Base-by-base conservation (phyloP, 2,888 invertebrate species). In the Yponomeuta cagnagella region DNA sequence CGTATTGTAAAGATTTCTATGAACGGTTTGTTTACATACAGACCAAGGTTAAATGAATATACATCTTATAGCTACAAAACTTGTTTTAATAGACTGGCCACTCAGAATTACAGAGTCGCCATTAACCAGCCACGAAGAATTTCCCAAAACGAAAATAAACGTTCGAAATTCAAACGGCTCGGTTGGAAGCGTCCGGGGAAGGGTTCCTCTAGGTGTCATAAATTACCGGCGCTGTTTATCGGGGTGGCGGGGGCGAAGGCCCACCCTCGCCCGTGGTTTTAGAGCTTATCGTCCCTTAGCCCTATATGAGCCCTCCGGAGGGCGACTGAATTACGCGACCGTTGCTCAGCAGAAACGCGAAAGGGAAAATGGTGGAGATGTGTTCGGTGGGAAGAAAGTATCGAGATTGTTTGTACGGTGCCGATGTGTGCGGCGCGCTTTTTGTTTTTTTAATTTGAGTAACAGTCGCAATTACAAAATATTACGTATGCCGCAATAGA, bases 191-290 rank as follows among this genome's bases (percentile, higher is more conserved):
- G 77, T 81, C 82, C 80, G 77, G 74, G 76, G 78, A 80, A 81
- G 80, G 80, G 81, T 79, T 81, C 80, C 72, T 68, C 68, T 84
- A 87, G 86, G 88, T 86, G 89, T 87, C 89, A 89, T 91, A 91
- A 91, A 91, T 91, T 88, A 90, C 88, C 78, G 63, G 81, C 84
- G 84, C 89, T 88, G 90, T 89, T 91, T 90, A 89, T 89, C 88
- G 78, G 84, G 72, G 71, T 71, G 72, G 81, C 79, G 79, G 82
- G 84, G 84, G 83, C 83, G 84, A 83, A 79, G 80, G 79, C 80
- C 77, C 80, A 78, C 79, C 84, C 87, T 89, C 92, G 89, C 89
- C 85, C 84, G 88, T 79, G 90, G 90, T 90, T 90, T 89, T 86
- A 82, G 87, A 90, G 90, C 90, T 91, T 90, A 90, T 88, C 89